These are phyloP conservation scores for Orius insidiosus DNA, from an alignment of 1,140 invertebrate genomes.

Conservation along the genomic window DNA sequence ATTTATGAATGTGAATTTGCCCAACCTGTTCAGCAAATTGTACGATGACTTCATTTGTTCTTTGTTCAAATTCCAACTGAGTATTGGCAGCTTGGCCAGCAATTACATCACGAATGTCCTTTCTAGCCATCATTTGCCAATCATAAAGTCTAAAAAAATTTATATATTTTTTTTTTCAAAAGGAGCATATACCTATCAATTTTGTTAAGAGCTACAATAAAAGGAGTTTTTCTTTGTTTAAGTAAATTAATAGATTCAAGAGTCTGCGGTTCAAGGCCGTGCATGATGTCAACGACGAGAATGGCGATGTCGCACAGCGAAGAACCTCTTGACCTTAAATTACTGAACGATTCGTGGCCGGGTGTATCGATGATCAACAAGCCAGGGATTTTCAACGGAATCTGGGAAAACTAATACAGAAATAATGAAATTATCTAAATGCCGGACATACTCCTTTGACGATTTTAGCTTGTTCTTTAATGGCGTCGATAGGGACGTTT, in stretches of 20 bases:
- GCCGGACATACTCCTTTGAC: conserved; percentile 65
- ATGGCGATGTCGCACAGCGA: conserved; percentile 48
- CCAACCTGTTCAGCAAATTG: conserved; percentile 92
- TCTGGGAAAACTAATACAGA: conserved; percentile 48
- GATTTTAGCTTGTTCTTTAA: conserved; percentile 85
- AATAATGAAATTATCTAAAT: not conserved
- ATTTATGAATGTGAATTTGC: no score
- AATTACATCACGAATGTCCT: conserved; percentile 82
- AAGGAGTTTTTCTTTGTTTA: conserved; percentile 31
- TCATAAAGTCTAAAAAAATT: conserved; percentile 58
- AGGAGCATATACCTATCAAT: conserved; percentile 37
- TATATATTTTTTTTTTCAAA: conserved; percentile 1
- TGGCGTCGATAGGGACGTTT: conserved; percentile 93
- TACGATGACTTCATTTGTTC: conserved; percentile 70
- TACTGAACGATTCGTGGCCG: conserved; percentile 47
- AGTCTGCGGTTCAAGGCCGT: conserved; percentile 56
- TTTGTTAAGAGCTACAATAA: conserved; percentile 60
- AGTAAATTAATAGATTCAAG: conserved; percentile 25
- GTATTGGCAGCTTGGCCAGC: conserved; percentile 76
- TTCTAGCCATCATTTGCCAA: conserved; percentile 81
- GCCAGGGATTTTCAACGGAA: conserved; percentile 42
- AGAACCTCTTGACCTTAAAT: conserved; percentile 44
- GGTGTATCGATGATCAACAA: conserved; percentile 50
- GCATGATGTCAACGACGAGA: conserved; percentile 52
- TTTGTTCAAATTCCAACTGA: conserved; percentile 84